Evolutionary conservation across 2,113 vertebrate species (phyloP).

Genomic region (Xyrauchen texanus): DNA sequence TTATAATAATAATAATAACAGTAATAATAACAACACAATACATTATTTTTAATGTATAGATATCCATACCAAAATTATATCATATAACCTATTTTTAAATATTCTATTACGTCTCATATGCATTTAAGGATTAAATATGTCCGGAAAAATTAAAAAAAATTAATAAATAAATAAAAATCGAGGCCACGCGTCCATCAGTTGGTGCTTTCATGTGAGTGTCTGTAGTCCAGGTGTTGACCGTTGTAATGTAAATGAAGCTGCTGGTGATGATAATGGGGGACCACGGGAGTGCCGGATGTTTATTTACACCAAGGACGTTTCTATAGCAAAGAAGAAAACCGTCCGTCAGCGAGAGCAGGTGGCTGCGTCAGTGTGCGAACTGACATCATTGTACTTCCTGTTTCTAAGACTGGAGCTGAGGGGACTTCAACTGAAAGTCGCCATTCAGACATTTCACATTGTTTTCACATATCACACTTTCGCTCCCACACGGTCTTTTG

Average conservation of each 20-base stretch:
- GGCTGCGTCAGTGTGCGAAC: constrained; percentile 61
- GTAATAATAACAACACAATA: no score
- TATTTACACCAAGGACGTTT: constrained; percentile 55
- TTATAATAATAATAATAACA: no score
- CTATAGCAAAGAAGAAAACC: constrained; percentile 57
- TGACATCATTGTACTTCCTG: constrained; percentile 70
- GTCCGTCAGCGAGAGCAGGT: constrained; percentile 56
- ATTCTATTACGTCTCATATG: no score
- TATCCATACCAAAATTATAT: no score
- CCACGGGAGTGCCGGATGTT: constrained; percentile 60
- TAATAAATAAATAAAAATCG: neutral
- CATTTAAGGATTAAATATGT: no score
- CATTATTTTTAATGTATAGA: no score
- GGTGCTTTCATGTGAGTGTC: neutral
- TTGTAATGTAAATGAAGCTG: neutral
- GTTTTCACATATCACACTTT: neutral
- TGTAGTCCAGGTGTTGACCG: constrained; percentile 17
- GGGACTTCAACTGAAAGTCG: neutral
- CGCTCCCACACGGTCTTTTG: neutral
- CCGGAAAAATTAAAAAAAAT: no score
- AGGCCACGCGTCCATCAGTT: neutral
- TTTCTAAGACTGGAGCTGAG: constrained; percentile 55
- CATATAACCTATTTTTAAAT: no score
- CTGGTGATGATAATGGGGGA: neutral
- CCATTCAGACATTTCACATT: neutral